Percentiles rank a stretch among this genome's conserved stretches.
These are phyloP conservation scores for Drosophila subpulchrella DNA, from an alignment of 1,140 invertebrate genomes.

Conservation along the genomic window DNA sequence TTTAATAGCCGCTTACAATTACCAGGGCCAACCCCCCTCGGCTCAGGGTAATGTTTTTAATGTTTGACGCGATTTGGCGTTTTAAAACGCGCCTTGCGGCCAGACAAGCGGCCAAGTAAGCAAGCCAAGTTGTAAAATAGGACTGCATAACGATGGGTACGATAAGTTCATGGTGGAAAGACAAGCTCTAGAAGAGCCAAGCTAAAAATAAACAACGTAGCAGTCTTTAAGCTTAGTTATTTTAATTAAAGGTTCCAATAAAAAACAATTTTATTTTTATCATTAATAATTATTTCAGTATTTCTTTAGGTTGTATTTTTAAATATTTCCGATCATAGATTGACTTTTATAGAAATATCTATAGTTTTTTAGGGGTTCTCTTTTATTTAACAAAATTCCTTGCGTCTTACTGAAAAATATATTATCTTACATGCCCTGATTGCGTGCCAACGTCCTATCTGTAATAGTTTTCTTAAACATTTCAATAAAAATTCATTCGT, in stretches of 20 bases:
- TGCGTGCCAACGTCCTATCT: slow-evolving; percentile 6
- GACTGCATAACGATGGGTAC: slow-evolving; percentile 3
- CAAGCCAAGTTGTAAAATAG: slow-evolving; percentile 13
- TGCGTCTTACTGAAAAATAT: neutral
- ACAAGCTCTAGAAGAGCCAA: slow-evolving; percentile 1
- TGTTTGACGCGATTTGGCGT: slow-evolving; percentile 41
- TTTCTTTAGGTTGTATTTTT: too few relatives aligned
- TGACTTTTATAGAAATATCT: too few relatives aligned
- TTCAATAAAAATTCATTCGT: slow-evolving; percentile 31
- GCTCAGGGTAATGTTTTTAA: slow-evolving; percentile 34
- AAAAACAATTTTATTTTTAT: neutral
- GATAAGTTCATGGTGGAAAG: slow-evolving; percentile 9
- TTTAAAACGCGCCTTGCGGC: slow-evolving; percentile 48
- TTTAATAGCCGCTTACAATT: slow-evolving; percentile 75
- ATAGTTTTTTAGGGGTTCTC: too few relatives aligned
- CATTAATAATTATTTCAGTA: too few relatives aligned
- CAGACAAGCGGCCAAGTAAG: neutral
- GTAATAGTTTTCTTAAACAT: slow-evolving; percentile 29
- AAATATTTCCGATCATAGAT: too few relatives aligned
- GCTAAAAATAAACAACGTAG: slow-evolving; percentile 10
- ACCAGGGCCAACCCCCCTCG: slow-evolving; percentile 29
- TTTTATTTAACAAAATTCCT: neutral
- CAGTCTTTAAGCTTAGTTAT: neutral
- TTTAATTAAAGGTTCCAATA: neutral
- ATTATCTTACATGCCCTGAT: slow-evolving; percentile 1